phyloP scores from a whole-genome alignment of 2,797 vertebrate genomes.

The Tapirus indicus region DNA sequence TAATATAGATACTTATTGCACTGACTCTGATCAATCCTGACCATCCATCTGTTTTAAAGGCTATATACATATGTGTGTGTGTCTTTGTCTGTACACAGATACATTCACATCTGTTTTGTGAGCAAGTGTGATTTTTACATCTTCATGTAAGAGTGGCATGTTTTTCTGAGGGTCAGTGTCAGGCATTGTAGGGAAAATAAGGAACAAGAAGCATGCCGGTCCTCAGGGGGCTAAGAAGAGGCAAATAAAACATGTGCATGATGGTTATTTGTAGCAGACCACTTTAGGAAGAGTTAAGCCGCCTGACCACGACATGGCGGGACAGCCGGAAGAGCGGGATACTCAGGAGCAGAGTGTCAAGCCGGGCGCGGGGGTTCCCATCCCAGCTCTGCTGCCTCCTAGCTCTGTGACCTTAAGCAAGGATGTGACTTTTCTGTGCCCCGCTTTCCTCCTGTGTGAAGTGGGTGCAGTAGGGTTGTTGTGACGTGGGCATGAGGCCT shows the following conservation, averaged over 20 bases:
- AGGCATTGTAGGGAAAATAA: neutral
- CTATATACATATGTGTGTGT: neutral
- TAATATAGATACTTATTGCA: neutral
- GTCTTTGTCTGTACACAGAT: neutral
- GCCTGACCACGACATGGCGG: neutral
- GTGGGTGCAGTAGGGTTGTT: neutral
- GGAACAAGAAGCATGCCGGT: neutral
- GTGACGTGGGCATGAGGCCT: neutral
- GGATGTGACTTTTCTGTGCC: neutral
- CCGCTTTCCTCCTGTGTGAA: neutral
- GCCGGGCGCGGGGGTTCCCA: neutral
- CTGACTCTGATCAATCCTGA: neutral
- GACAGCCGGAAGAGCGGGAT: neutral
- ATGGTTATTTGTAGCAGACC: neutral
- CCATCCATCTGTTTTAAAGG: conserved; percentile 1
- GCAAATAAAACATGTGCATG: neutral
- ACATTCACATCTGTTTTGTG: conserved; percentile 22
- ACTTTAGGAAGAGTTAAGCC: neutral
- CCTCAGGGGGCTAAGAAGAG: neutral
- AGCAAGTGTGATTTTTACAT: conserved; percentile 21
- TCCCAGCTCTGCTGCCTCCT: neutral
- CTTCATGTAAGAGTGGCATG: neutral
- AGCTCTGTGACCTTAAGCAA: neutral
- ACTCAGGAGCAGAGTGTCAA: neutral
- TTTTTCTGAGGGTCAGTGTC: neutral